Evolutionary conservation across 2,113 vertebrate species (phyloP).

Genomic region (Paedocypris sp.): DNA sequence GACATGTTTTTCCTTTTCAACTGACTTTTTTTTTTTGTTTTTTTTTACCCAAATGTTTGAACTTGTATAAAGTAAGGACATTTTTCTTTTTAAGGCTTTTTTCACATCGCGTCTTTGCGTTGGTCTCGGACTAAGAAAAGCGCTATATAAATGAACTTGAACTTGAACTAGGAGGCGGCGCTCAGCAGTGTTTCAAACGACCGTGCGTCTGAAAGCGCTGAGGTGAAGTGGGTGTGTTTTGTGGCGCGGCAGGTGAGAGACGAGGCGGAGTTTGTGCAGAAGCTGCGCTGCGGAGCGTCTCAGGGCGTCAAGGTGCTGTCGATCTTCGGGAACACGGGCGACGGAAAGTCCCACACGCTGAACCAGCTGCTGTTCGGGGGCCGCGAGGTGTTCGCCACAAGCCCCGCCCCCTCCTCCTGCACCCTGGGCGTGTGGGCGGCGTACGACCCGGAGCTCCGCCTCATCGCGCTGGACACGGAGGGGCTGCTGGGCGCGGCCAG

Average conservation of each 20-base stretch:
- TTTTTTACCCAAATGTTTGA: too few relatives aligned
- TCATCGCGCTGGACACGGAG: conserved; percentile 66
- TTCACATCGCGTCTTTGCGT: too few relatives aligned
- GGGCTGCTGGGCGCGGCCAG: conserved; percentile 61
- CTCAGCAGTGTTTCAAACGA: too few relatives aligned
- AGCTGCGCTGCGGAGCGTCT: conserved; percentile 49
- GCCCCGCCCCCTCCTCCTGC: conserved; percentile 66
- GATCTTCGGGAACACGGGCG: conserved; percentile 73
- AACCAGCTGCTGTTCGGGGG: conserved; percentile 65
- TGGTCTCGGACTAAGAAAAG: too few relatives aligned
- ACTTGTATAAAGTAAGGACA: too few relatives aligned
- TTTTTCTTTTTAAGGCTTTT: too few relatives aligned
- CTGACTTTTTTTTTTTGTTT: too few relatives aligned
- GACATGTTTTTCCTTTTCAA: too few relatives aligned
- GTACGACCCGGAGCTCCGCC: conserved; percentile 50
- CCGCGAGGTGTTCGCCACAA: conserved; percentile 59
- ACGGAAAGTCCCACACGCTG: conserved; percentile 75
- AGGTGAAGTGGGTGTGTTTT: too few relatives aligned
- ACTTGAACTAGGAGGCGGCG: too few relatives aligned
- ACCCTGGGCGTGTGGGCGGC: conserved; percentile 71
- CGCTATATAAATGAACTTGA: too few relatives aligned
- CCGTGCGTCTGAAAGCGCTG: too few relatives aligned
- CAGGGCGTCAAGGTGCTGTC: conserved; percentile 65
- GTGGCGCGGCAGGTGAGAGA: conserved; percentile 61
- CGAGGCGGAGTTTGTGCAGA: conserved; percentile 53